Evolutionary conservation across 2,888 invertebrate genomes (phyloP), one percentile per base, ranked within the genome.

Genomic region (Scaptomyza parva): DNA sequence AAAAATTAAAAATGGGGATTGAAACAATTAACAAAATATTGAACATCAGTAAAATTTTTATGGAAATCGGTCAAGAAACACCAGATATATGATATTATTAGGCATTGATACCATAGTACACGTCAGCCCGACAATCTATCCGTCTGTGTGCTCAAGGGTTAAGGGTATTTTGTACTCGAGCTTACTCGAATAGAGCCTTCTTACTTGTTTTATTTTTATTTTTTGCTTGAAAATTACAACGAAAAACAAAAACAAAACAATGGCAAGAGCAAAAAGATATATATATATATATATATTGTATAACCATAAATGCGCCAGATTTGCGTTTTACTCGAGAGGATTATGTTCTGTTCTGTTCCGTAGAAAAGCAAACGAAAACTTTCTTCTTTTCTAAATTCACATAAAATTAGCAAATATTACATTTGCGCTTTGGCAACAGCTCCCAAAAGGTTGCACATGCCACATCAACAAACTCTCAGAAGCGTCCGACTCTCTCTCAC

Each of bases 321-420:
- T 82, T 82, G 74, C 86, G 72, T 87, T 85, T 37, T 78, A 85
- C 82, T 86, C 82, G 62, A 51, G 86, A 85, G 82, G 88, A 87
- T 82, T 87, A 82, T 62, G 62, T 33, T 51, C 54, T 60, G 45
- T 12, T n/a, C 45, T 45, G 53, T 57, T 62, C 55, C 6, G 57
- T n/a, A 14, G 64, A 26, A 75, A 67, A 67, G 52, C 68, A 62
- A 76, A 74, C 59, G 50, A 79, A 84, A 84, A 84, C 66, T 82
- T 82, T 87, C 72, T 82, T 87, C 72, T 82, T 48, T 48, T 63
- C 61, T 61, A 78, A 82, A 82, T 86, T 84, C 88, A 88, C 84
- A 84, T 84, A 86, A 88, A 84, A 84, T 84, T 84, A 84, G 88
- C 88, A 84, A 86, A 84, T 84, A 84, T 84, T 84, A 88, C 88